phyloP scores from a whole-genome alignment of 2,113 vertebrate species.

The Sceloporus undulatus region DNA sequence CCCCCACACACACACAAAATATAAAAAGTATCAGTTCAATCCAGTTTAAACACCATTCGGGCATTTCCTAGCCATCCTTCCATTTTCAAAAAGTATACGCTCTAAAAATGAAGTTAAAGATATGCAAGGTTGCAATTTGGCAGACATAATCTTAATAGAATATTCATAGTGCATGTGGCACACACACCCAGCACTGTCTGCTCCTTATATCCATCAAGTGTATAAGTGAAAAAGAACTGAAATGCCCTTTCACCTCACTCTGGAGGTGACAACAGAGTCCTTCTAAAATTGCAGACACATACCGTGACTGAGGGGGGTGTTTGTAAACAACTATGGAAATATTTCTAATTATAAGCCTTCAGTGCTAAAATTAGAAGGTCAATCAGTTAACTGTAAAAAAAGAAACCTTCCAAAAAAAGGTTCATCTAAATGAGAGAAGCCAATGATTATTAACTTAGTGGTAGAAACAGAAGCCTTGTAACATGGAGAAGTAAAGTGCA shows the following conservation, averaged over 20 bases:
- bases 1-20: conserved; percentile 19
- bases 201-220: conserved; percentile 16
- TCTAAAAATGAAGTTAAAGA: not conserved
- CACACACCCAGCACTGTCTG: not conserved
- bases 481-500: not conserved
- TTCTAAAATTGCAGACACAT: conserved; percentile 66
- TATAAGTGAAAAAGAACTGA: conserved; percentile 56
- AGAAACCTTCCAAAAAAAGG: conserved; percentile 60
- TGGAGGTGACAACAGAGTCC: conserved; percentile 68
- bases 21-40: conserved; percentile 52
- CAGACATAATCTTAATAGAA: conserved; percentile 10
- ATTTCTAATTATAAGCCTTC: conserved; percentile 78
- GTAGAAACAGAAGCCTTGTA: conserved; percentile 17
- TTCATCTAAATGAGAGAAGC: conserved; percentile 62
- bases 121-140: not conserved
- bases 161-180: not conserved
- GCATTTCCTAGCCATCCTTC: conserved; percentile 55
- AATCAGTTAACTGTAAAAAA: conserved; percentile 66
- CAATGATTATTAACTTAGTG: conserved; percentile 49
- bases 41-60: conserved; percentile 59
- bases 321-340: conserved; percentile 80
- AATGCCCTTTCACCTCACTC: conserved; percentile 39
- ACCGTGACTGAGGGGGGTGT: conserved; percentile 67
- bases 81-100: conserved; percentile 37
- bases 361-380: conserved; percentile 77